phyloP scores from a whole-genome alignment of 2,113 vertebrate genomes.

The Halichoerus grypus region DNA sequence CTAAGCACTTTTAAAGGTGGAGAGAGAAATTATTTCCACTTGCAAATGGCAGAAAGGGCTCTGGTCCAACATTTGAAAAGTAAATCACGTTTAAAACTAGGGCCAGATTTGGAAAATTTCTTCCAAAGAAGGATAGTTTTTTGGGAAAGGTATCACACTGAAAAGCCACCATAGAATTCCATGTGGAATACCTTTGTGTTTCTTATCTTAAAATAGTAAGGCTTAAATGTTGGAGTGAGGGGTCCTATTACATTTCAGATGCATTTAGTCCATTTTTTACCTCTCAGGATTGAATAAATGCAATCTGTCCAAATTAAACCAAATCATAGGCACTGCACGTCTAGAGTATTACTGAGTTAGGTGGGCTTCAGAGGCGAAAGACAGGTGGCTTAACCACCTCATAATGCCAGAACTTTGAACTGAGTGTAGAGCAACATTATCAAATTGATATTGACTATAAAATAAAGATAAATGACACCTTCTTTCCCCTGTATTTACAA shows the following conservation, averaged over 20 bases:
- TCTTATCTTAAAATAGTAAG: slow-evolving; percentile 54
- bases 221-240: slow-evolving; percentile 33
- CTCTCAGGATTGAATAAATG: slow-evolving; percentile 8
- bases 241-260: slow-evolving; percentile 60
- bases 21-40: slow-evolving; percentile 76
- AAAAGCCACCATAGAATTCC: slow-evolving; percentile 55
- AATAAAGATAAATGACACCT: not conserved
- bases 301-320: slow-evolving; percentile 10
- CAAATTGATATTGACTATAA: not conserved
- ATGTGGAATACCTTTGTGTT: slow-evolving; percentile 39
- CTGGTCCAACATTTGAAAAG: slow-evolving; percentile 74
- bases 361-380: not conserved
- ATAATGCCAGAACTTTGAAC: not conserved
- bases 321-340: not conserved
- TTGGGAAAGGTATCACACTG: slow-evolving; percentile 7
- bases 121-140: slow-evolving; percentile 62
- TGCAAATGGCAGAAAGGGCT: slow-evolving; percentile 70
- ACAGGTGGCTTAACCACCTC: not conserved
- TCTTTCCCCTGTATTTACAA: not conserved
- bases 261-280: slow-evolving; percentile 41
- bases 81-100: slow-evolving; percentile 67
- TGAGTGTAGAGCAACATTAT: not conserved
- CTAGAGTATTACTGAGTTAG: not conserved
- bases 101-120: slow-evolving; percentile 65
- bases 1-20: slow-evolving; percentile 73